A percentile compares a stretch with the other conserved stretches of the same genome.
These are phyloP conservation scores for Gymnoscopelus microlampas DNA, from an alignment of 2,797 vertebrate genomes.

Conservation along the genomic window DNA sequence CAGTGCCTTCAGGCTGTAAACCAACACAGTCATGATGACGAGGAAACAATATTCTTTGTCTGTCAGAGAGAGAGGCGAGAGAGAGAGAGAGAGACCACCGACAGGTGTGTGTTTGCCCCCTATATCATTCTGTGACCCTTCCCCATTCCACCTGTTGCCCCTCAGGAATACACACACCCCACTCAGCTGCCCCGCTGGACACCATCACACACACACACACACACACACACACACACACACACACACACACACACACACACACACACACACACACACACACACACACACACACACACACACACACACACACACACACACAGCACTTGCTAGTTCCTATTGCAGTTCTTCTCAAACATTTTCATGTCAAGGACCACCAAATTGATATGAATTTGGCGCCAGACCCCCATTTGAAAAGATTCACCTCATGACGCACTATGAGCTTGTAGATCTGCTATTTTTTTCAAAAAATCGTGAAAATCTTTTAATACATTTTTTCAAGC, in stretches of 20 bases:
- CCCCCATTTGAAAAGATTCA: no score
- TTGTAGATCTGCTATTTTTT: no score
- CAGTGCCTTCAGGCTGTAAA: no score
- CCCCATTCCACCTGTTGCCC: slow-evolving; percentile 78
- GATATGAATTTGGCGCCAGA: no score
- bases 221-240: slow-evolving; percentile 16
- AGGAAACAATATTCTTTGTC: slow-evolving; percentile 27
- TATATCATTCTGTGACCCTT: slow-evolving; percentile 34
- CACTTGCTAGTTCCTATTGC: no score
- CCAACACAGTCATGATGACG: no score
- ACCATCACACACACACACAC: slow-evolving; percentile 18
- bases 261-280: not conserved
- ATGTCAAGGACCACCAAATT: no score
- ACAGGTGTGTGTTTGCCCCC: slow-evolving; percentile 59
- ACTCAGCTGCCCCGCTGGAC: slow-evolving; percentile 51
- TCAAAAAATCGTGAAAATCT: no score
- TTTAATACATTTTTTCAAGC: no score
- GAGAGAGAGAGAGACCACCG: slow-evolving; percentile 46
- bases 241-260: slow-evolving; percentile 8
- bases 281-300: no score
- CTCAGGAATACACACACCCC: slow-evolving; percentile 57
- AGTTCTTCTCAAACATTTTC: no score
- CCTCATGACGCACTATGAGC: no score
- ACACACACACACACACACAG: not conserved
- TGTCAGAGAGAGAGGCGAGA: slow-evolving; percentile 29